A percentile compares a stretch with the other conserved stretches of the same genome.
phyloP scores from a whole-genome alignment of 2,113 vertebrate genomes.

The Phoenicopterus ruber region DNA sequence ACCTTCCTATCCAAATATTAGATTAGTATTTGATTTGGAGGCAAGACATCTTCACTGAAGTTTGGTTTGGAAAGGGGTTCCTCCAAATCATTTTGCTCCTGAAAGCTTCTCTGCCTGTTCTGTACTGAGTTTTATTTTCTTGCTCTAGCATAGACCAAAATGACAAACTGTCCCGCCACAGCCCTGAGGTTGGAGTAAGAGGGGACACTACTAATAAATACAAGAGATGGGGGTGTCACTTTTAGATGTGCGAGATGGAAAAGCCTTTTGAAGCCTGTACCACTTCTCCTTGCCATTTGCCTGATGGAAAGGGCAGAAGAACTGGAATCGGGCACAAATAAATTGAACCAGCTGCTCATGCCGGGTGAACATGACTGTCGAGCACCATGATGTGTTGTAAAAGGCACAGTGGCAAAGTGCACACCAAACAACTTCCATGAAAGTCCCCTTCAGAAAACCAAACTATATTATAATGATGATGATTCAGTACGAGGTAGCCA shows the following conservation, averaged over 20 bases:
- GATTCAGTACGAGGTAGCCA: not conserved
- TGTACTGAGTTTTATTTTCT: not conserved
- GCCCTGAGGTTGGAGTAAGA: not conserved
- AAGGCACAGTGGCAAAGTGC: not conserved
- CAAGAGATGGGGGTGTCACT: not conserved
- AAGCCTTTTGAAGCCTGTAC: not conserved
- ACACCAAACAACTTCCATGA: not conserved
- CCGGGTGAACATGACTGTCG: fast-evolving
- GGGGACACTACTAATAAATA: not conserved
- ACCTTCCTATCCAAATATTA: not conserved
- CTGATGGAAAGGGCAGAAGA: not conserved
- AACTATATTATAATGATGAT: not conserved
- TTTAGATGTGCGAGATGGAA: fast-evolving
- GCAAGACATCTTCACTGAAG: not conserved
- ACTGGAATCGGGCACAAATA: not conserved
- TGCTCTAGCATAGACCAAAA: not conserved
- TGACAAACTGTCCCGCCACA: not conserved
- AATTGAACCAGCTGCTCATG: fast-evolving
- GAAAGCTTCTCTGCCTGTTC: not conserved
- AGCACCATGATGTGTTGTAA: not conserved
- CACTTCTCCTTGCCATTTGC: not conserved
- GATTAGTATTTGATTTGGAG: not conserved
- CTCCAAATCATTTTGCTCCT: not conserved
- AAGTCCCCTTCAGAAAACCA: not conserved
- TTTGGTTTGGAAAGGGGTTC: not conserved